A percentile compares a stretch with the other conserved stretches of the same genome.
phyloP scores from a whole-genome alignment of 2,888 invertebrate genomes.

The Idaea straminata region DNA sequence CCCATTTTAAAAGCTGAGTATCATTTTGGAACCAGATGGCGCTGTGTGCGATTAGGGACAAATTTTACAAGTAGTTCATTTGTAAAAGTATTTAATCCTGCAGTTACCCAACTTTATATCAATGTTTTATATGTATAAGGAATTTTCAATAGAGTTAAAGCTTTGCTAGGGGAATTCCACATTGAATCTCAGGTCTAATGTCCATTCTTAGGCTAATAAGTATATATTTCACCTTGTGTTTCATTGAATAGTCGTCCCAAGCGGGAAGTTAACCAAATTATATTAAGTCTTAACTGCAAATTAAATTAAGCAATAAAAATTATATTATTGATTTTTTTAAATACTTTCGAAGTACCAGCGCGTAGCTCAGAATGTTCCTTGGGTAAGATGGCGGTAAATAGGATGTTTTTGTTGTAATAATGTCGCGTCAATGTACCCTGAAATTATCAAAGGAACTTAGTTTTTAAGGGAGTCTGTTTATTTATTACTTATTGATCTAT shows the following conservation, averaged over 20 bases:
- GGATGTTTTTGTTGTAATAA: background rate
- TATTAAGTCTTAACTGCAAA: background rate
- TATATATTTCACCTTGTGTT: background rate
- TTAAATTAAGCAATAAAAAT: background rate
- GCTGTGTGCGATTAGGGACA: no score
- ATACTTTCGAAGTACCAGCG: background rate
- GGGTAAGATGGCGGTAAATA: background rate
- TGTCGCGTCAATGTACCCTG: background rate
- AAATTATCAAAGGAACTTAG: no score
- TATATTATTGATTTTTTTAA: background rate
- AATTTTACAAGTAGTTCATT: background rate
- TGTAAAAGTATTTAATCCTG: background rate
- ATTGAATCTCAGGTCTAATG: background rate
- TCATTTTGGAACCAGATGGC: no score
- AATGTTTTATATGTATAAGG: background rate
- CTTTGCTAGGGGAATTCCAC: background rate
- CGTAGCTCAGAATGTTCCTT: background rate
- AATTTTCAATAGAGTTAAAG: background rate
- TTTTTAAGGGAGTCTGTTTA: no score
- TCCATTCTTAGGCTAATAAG: background rate
- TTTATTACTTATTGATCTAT: no score
- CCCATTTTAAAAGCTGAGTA: no score
- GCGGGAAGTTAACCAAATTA: background rate
- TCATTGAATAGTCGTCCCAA: background rate
- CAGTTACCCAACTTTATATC: background rate